Evolutionary conservation across 2,113 vertebrate genomes (phyloP), one percentile per base, ranked within the genome.

Genomic region (Ochotona princeps): DNA sequence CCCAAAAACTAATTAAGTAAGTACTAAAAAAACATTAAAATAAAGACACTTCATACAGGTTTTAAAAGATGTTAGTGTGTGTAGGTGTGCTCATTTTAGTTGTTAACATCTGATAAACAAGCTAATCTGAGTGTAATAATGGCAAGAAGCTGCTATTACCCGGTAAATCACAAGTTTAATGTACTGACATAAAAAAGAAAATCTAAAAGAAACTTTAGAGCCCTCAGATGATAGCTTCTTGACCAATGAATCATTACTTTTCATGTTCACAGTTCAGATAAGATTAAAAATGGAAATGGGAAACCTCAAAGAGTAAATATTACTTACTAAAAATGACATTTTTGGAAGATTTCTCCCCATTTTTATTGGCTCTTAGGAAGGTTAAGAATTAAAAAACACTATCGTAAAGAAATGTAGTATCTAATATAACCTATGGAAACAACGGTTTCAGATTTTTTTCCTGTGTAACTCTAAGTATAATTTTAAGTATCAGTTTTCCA

Each of bases 151-250:
- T 89, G 35, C 61, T 65, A 60, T 80, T 89, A 81, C 49, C 25
- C 60, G 26, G 35, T 83, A 94, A 92, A 73, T 87, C 23, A 90
- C 81, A 94, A 47, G 94, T 80, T 96, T 61, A 92, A 91, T 81
- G 51, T 92, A 78, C 69, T 80, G 65, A 94, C 38, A 73, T 80
- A 95, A 96, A 91, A 96, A 92, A 96, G 69, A 70, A 97, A 87
- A 96, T 69, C 94, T 96, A 86, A 97, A 98, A 98, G 98, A 98
- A 98, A 98, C 97, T 98, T 98, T 98, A 98, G 97, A 98, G 98
- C 98, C 98, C 98, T 98, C 98, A 98, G 96, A 97, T 94, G 95
- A 97, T 54, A 97, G 95, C 96, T 97, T 97, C 97, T 96, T 96
- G 91, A 96, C 92, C 92, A 96, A 97, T 97, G 95, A 96, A 97